These are phyloP conservation scores for Eudasyphora cyanicolor DNA, from an alignment of 2,888 invertebrate species.

Conservation along the genomic window DNA sequence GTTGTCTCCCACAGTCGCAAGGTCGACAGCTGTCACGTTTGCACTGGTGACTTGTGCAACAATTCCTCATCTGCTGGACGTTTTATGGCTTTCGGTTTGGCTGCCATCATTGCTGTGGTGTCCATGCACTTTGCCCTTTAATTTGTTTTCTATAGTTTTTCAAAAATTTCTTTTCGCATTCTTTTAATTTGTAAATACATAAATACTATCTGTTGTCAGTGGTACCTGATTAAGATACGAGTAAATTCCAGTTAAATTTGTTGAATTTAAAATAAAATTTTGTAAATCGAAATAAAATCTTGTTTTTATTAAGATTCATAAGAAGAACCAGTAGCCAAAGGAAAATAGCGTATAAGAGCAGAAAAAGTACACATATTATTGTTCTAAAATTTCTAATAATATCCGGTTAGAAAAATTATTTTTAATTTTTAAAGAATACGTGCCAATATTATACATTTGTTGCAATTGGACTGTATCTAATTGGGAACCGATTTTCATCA, in stretches of 20 bases:
- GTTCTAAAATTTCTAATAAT: too few species aligned
- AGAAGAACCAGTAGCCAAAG: too few species aligned
- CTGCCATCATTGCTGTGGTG: slow-evolving; percentile 71
- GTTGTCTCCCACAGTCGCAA: slow-evolving; percentile 75
- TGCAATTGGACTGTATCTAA: too few species aligned
- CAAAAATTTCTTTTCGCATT: neutral
- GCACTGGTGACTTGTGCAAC: slow-evolving; percentile 84
- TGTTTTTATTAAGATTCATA: too few species aligned
- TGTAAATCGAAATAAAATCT: slow-evolving; percentile 1
- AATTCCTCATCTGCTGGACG: slow-evolving; percentile 80
- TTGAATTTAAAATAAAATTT: neutral
- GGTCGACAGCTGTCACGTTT: slow-evolving; percentile 82
- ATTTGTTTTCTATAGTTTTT: slow-evolving; percentile 51
- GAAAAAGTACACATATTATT: too few species aligned
- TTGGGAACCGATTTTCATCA: too few species aligned
- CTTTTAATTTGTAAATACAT: slow-evolving; percentile 22
- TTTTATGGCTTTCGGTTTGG: slow-evolving; percentile 70
- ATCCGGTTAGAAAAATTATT: too few species aligned
- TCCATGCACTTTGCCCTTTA: slow-evolving; percentile 71
- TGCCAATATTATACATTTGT: too few species aligned
- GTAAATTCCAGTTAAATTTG: neutral
- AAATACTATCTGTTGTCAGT: neutral
- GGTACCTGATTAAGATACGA: neutral
- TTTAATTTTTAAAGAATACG: too few species aligned
- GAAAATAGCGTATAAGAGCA: too few species aligned